Base-by-base conservation (phyloP, 2,797 vertebrate genomes). In the Austrolebias charrua region DNA sequence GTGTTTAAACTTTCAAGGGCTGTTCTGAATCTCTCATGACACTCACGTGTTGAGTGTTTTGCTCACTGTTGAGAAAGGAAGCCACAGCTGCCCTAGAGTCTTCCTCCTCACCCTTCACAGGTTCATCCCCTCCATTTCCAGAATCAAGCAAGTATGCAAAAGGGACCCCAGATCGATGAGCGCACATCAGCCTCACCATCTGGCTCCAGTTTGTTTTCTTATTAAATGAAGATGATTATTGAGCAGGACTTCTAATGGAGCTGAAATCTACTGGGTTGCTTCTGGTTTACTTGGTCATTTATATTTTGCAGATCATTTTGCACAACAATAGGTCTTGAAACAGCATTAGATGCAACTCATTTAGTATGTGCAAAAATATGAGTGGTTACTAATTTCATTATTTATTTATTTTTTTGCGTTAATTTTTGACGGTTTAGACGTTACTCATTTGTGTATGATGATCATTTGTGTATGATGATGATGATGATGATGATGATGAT, bases 191-290 rank as follows among this genome's bases (percentile, higher is more conserved):
- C 84, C 61, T 78, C 48, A 33, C 91, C 92, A 93, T 93, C 92
- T 93, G 92, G 89, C 80, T 73, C 68, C 72, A 71, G 84, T 91
- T 90, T 91, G 86, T 91, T 92, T 90, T 88, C 86, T 89, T 84
- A 92, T 86, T 81, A 89, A 92, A 92, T 91, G 71, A 91, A 89
- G 81, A 83, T 90, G 88, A 90, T 91, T 89, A 92, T 88, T 84
- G 84, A 86, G 79, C 88, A 86, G 55, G 71, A 69, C 61, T 72
- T 79, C 83, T 88, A 89, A 90, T 85, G 83, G 79, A 71, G 73
- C 60, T 73, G 66, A 78, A 85, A 85, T 89, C 82, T 87, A 76
- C 61, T 73, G 73, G 80, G 87, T 66, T 72, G 76, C 63, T 80
- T 63, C 76, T 76, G 74, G 64, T 87, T 86, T 84, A 67, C 63